Evolutionary conservation across 1,140 invertebrate genomes (phyloP), one percentile per base, ranked within the genome.

Genomic region (Thaumetopoea pityocampa): DNA sequence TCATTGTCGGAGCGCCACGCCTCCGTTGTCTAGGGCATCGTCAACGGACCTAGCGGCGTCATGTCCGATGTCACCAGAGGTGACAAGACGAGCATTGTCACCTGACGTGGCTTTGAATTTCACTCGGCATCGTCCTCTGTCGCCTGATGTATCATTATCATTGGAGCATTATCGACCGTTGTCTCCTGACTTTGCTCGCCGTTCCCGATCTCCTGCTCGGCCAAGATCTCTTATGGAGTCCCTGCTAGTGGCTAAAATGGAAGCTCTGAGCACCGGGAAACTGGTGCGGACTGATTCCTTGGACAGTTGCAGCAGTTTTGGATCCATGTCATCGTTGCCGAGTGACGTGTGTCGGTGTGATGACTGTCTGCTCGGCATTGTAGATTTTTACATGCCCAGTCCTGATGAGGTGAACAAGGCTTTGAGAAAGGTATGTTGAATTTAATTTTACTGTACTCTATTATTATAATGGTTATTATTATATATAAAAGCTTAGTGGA

Each of bases 321-420:
- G 91, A 10, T 91, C 90, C 2, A 86, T 89, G 56, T 88, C 87
- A 38, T 92, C 92, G 2, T 54, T 89, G 22, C 86, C 87, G 6
- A 92, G 89, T 63, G 92, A 94, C 54, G 89, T 93, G 27, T 95
- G 93, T 71, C 85, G 90, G 16, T 95, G 93, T 72, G 93, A 95
- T 67, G 93, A 95, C 73, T 95, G 93, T 50, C 77, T 95, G 18
- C 85, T 95, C 42, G 93, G 92, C 3, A 94, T 94, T 52, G 92
- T 90, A 42, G 93, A 95, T 84, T 81, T 89, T 32, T 90, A 90
- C 58, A 88, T 90, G 33, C 87, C 91, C 45, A 89, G 88, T 47
- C 88, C 87, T 17, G 86, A 85, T 12, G 88, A 87, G 24, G 62
- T 81, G 4, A 70, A 69, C 11, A 83, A 84, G 51, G 82, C 85